phyloP scores from a whole-genome alignment of 1,140 invertebrate species.

The Helicoverpa armigera region DNA sequence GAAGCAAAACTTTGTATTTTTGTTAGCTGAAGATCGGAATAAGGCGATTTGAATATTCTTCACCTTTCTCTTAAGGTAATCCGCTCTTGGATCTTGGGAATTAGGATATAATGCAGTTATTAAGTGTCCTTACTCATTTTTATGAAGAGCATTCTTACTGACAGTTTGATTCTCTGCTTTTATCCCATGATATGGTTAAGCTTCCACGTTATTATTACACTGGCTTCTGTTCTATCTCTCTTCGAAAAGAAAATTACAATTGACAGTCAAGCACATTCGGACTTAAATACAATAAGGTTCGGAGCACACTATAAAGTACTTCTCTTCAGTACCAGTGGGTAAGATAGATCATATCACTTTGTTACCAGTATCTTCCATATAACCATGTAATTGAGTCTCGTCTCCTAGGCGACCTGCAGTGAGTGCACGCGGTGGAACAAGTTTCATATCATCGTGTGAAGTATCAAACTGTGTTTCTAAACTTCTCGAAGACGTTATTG shows the following conservation, averaged over 20 bases:
- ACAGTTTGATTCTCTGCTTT: too few species aligned
- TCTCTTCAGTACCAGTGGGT: too few species aligned
- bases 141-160: not conserved
- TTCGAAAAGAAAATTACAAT: not conserved
- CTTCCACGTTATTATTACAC: too few species aligned
- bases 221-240: too few species aligned
- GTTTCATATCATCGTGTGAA: not conserved
- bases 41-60: constrained; percentile 10
- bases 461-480: not conserved
- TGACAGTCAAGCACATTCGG: not conserved
- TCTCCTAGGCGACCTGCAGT: not conserved
- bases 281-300: not conserved
- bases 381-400: not conserved
- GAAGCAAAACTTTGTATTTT: constrained; percentile 19
- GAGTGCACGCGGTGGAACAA: not conserved
- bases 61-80: not conserved
- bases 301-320: not conserved
- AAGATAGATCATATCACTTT: not conserved
- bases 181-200: too few species aligned
- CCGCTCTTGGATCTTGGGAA: not conserved
- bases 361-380: not conserved
- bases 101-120: too few species aligned
- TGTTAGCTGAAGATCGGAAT: constrained; percentile 5
- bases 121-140: not conserved
- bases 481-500: not conserved